Base-by-base conservation (phyloP, 2,888 invertebrate genomes). In the Serrognathus titanus region DNA sequence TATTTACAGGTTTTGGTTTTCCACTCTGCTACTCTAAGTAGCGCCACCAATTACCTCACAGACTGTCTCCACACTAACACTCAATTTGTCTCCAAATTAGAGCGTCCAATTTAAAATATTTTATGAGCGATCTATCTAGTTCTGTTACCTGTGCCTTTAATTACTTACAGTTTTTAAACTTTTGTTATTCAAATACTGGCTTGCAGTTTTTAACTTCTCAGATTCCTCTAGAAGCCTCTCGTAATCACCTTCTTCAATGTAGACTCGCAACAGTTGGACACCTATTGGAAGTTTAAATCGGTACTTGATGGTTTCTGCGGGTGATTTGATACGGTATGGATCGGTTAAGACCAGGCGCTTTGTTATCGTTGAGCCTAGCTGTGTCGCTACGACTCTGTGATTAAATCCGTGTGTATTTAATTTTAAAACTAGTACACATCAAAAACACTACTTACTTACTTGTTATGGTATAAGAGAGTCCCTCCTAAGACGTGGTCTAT, bases 401-500 rank as follows among this genome's bases (percentile, higher is more conserved):
- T 49, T 40, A 46, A 24, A 37, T 47, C 31, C 39, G 8, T 49
- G 8, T 49, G 53, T 57, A 56, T 43, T 45, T 48, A 46, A 24
- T 53, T 16, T 58, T 20, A 48, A 48, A 45, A 24, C 41, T 13
- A 40, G 11, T 48, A 48, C 24, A 10, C 13, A 45, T 20, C 24
- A 8, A 48, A 9, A 16, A 9, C 16, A 20, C 47, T 39, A 66
- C 81, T 79, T 78, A 66, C 81, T 79, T 78, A 94, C 94, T 92
- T 93, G 75, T 93, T 94, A 74, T 94, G 92, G 71, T 92, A 94
- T 58, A 95, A 82, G 55, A 96, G 82, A 51, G 88, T 84, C 51
- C 96, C 96, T 5, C 93, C 94, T 43, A 94, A 78, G 37, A 94
- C 89, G 36, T 90, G 89, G 64, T 83, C 84, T 52, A 85, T 86